phyloP scores from a whole-genome alignment of 2,113 vertebrate genomes.

The Melanerpes formicivorus region DNA sequence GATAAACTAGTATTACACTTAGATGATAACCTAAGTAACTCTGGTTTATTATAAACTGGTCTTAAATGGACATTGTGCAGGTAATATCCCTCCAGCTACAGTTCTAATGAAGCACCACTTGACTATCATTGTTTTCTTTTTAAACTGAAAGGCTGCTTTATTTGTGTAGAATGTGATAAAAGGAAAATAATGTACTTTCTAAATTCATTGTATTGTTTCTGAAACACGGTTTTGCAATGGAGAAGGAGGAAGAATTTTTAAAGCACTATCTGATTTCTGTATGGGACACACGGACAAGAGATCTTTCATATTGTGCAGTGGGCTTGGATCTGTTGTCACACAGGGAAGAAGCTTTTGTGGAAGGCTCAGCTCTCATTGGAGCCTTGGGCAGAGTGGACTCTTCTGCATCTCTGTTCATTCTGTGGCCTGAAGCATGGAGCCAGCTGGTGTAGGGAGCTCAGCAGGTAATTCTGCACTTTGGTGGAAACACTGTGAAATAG shows the following conservation, averaged over 20 bases:
- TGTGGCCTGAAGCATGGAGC: background rate
- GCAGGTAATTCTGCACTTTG: background rate
- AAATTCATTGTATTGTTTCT: background rate
- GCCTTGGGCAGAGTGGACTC: background rate
- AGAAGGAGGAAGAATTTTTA: background rate
- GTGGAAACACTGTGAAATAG: background rate
- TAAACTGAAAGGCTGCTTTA: background rate
- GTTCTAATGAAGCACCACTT: background rate
- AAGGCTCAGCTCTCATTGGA: background rate
- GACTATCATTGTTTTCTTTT: slow-evolving; percentile 9
- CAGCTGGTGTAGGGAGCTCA: background rate
- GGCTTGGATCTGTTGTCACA: background rate
- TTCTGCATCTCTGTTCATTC: background rate
- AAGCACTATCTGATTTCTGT: background rate
- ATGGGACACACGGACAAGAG: background rate
- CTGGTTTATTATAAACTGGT: background rate
- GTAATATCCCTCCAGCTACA: background rate
- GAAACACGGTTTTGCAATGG: background rate
- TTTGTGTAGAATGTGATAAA: background rate
- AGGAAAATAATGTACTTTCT: background rate
- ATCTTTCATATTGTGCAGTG: background rate
- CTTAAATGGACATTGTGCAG: background rate
- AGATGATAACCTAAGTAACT: background rate
- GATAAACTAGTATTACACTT: background rate
- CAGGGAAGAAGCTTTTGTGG: background rate